Conservation (phyloP, 2,888 invertebrate species). For the Acrocyrtus sp. region DNA sequence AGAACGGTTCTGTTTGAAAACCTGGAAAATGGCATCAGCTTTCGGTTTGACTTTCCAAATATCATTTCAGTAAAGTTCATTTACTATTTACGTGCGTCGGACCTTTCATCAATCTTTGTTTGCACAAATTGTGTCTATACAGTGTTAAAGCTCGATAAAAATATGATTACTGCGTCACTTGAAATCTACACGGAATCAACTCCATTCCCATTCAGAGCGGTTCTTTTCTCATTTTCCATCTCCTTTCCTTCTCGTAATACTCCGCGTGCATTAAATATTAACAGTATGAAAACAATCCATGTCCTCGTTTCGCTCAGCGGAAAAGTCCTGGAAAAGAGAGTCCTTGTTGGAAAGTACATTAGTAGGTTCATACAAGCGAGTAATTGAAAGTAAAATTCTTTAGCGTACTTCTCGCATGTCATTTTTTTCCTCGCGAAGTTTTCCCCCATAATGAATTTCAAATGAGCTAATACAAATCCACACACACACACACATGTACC, state of each 20-base stretch:
- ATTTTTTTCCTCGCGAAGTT: neutral
- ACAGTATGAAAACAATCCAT: neutral
- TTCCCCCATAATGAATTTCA: neutral
- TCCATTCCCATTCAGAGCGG: slow-evolving; percentile 9
- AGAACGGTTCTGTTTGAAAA: neutral
- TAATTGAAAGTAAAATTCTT: neutral
- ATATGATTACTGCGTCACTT: neutral
- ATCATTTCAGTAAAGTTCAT: neutral
- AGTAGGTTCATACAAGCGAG: no score
- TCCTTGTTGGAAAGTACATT: neutral
- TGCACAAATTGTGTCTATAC: slow-evolving; percentile 1
- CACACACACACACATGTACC: neutral
- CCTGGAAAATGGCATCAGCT: no score
- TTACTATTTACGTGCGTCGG: neutral
- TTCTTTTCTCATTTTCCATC: no score
- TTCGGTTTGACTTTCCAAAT: neutral
- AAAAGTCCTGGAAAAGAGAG: neutral
- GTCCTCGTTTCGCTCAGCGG: no score
- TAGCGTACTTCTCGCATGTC: neutral
- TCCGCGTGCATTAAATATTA: neutral
- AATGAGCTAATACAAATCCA: neutral
- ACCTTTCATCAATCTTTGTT: slow-evolving; percentile 29
- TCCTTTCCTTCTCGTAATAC: neutral
- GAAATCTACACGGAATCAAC: neutral
- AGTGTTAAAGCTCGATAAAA: neutral